A percentile compares a stretch with the other conserved stretches of the same genome.
Evolutionary conservation across 2,797 vertebrate species (phyloP).

Genomic region (Sorex maritimensis): DNA sequence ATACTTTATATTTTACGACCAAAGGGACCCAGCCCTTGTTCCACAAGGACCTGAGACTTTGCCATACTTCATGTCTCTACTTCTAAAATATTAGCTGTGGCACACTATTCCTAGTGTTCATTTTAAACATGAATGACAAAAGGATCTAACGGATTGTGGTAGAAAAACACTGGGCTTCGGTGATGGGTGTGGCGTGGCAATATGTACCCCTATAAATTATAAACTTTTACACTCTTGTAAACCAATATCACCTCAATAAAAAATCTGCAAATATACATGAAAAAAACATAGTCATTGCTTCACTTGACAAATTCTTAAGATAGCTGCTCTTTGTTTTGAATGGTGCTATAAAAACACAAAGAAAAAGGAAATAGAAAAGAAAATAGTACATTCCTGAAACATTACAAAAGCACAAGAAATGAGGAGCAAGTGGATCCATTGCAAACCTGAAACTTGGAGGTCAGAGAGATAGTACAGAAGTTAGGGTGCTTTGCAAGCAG

Average conservation of each 20-base stretch:
- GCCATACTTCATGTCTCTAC: neutral
- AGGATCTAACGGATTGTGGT: too few species aligned
- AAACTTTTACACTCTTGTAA: too few species aligned
- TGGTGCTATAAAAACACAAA: neutral
- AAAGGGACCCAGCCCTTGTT: neutral
- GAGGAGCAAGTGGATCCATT: neutral
- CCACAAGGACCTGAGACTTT: conserved; percentile 17
- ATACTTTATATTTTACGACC: conserved; percentile 45
- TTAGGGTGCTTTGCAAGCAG: too few species aligned
- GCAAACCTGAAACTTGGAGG: too few species aligned
- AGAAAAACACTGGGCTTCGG: too few species aligned
- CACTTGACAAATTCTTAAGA: conserved; percentile 59
- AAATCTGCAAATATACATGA: too few species aligned
- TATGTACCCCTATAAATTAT: too few species aligned
- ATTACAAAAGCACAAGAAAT: conserved; percentile 63
- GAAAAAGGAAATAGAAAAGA: neutral
- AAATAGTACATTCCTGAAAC: conserved; percentile 79
- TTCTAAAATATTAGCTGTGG: conserved; percentile 14
- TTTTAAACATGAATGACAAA: conserved; percentile 69
- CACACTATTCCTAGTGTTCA: neutral
- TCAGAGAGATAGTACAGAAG: too few species aligned
- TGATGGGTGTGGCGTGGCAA: too few species aligned
- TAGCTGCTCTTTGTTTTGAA: conserved; percentile 60
- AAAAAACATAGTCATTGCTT: neutral
- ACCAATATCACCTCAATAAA: too few species aligned